Base-by-base conservation (phyloP, 2,797 vertebrate genomes). In the Tragopan temminckii region DNA sequence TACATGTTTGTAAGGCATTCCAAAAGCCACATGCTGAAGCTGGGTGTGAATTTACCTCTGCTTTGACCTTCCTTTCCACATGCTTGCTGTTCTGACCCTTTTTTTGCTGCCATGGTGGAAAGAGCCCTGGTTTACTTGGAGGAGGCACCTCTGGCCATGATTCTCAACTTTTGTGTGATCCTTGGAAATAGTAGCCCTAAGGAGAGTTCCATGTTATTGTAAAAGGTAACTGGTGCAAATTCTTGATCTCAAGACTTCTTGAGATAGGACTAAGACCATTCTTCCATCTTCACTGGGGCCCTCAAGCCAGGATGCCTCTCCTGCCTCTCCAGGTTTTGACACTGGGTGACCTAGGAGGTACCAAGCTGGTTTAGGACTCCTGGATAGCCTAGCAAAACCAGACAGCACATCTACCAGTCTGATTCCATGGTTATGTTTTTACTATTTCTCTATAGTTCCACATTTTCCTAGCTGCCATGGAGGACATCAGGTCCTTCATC, bases 1-100 rank as follows among this genome's bases (percentile, higher is more conserved):
- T 72, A 81, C 59, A 66, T 31, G 38, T 90, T 89, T 90, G 84
- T 57, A 72, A 79, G 82, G 79, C 92, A 1, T 90, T 93, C 95
- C 66, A 58, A 95, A 93, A 90, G 55, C 86, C 89, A 83, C 92
- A 57, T 93, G 89, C 87, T 57, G 87, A 59, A 70, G 46, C 76
- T 85, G 81, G 86, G 53, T 88, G 93, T 93, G 89, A 88, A 76
- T 94, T 95, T 89, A 95, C 72, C 31, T 88, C 46, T 45, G 76
- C 62, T 85, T 76, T 95, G 89, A 94, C 88, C 87, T 80, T 19
- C 43, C 46, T 85, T 78, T 45, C 72, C 90, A 92, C 53, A 85
- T 85, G 86, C 77, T 35, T 95, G 69, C 52, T 83, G 59, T 92
- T 52, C 66, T 85, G 86, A 27, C 42, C 52, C 55, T 92, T 59